Evolutionary conservation across 2,113 vertebrate genomes (phyloP), one percentile per base, ranked within the genome.

Genomic region (Phodopus roborovskii): DNA sequence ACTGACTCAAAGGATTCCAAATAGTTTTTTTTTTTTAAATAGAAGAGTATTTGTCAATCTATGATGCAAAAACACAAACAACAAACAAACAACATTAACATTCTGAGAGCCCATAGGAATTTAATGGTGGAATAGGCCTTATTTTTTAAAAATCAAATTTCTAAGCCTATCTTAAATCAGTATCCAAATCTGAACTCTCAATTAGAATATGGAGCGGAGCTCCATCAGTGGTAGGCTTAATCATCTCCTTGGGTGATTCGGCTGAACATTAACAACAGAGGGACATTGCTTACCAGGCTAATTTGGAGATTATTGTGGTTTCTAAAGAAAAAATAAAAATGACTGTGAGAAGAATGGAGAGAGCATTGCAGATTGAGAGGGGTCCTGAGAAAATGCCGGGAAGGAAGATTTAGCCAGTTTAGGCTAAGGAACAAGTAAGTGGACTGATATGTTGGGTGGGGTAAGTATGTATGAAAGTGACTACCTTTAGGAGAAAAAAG

Each of bases 41-140:
- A 60, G 22, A 96, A 83, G 66, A 84, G 30, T 90, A 71, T 97
- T 94, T 93, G n/a, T 94, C 71, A 92, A 48, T 85, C 81, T 95
- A 36, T 94, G 71, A 75, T 70, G 58, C 42, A 87, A 56, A 90
- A 81, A n/a, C n/a, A n/a, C n/a, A n/a, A n/a, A n/a, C n/a, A 58
- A 42, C 45, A 45, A 45, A 45, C 45, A 45, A 45, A 45, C 45
- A 53, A 10, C 7, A 22, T 94, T 83, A 94, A 81, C n/a, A 5
- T 22, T 84, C 60, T 79, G 70, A 93, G 20, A 88, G 48, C 33
- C 33, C 39, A 15, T 75, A n/a, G 36, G 17, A 77, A 58, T 60
- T 82, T 62, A 60, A 92, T 13, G 1, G 36, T 83, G 39, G 45
- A 53, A 33, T 33, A 48, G 1, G 11, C 1, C 60, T 91, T 66